Evolutionary conservation across 2,797 vertebrate species (phyloP), one percentile per base, ranked within the genome.

Genomic region (Muscicapa striata): DNA sequence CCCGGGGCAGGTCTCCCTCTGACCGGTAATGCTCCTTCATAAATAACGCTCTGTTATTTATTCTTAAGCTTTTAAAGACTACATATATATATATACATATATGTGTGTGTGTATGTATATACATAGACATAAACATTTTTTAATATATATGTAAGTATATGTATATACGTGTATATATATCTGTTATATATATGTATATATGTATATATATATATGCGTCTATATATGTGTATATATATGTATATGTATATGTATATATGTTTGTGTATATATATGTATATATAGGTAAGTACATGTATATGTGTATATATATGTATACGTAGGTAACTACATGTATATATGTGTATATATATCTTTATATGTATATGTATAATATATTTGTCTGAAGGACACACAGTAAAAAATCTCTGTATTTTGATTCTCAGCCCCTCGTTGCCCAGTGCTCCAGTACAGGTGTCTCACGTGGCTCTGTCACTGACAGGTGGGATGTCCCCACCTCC

Each of bases 191-290:
- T 12, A 1, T 43, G 6, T n/a, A 1, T 26, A 4, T 24, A 46
- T 12, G 2, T 43, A 8, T n/a, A 1, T 26, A 4, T 54, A 8
- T 15, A 5, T 15, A 4, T 30, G 1, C 26, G 2, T 43, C 4
- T 29, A 8, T 14, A 13, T 22, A 9, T 29, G 8, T 26, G 20
- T 45, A 5, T 45, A 14, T 48, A 14, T 46, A 10, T 9, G 7
- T 41, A 5, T 46, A 10, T 9, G 7, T 41, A 5, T 55, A 26
- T 38, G 8, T 34, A 34, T 34, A 34, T 34, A 34, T 34, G 34
- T 34, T 34, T 30, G 5, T 15, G 3, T 43, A 2, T 15, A 3
- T 34, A 2, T 21, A 5, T 6, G 1, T n/a, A 13, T 54, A 21
- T 23, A 11, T 38, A 3, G 22, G 5, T 54, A 29, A 9, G 11